These are phyloP conservation scores for Rhynchonycteris naso DNA, from an alignment of 2,797 vertebrate species.

Conservation along the genomic window DNA sequence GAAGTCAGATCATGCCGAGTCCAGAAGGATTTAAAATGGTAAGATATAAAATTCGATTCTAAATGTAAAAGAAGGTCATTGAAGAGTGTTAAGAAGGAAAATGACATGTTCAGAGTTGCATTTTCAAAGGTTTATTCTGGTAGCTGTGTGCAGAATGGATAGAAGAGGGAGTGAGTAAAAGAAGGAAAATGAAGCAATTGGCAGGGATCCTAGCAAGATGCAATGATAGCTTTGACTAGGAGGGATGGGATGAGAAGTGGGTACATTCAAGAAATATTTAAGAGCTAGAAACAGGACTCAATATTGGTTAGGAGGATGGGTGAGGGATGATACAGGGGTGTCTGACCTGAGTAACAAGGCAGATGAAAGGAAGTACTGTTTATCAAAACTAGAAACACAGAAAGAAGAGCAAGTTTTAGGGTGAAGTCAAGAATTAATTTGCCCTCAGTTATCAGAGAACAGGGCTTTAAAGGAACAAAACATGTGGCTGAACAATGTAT, in stretches of 20 bases:
- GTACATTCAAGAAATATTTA: neutral
- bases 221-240: neutral
- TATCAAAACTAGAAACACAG: neutral
- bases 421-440: neutral
- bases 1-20: neutral
- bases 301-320: neutral
- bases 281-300: neutral
- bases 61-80: neutral
- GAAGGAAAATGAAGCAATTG: neutral
- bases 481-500: neutral
- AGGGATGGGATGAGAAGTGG: neutral
- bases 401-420: neutral
- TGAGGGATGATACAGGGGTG: neutral
- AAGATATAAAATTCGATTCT: slow-evolving; percentile 45
- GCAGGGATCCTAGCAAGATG: neutral
- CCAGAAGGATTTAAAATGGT: neutral
- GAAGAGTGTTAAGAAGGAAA: neutral
- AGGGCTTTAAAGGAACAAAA: neutral
- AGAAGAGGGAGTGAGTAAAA: neutral
- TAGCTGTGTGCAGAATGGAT: neutral
- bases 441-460: neutral
- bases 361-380: neutral
- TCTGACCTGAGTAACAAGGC: neutral
- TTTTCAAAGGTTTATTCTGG: slow-evolving; percentile 1
- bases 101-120: neutral